Conservation (phyloP, 2,888 invertebrate species). For the Isotomurus palustris region DNA sequence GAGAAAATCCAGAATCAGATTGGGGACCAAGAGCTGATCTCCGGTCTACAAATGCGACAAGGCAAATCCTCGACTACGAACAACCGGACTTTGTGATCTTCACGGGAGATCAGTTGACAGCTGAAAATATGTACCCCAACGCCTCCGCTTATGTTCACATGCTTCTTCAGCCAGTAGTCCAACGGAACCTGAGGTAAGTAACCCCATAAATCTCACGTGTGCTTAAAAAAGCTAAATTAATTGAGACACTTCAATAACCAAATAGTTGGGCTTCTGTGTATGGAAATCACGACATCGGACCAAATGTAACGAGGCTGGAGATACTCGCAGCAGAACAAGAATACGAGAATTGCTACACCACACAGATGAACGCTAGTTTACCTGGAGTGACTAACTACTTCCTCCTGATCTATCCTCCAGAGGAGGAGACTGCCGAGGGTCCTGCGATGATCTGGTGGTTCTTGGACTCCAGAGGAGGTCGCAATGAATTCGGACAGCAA, state of each 20-base stretch:
- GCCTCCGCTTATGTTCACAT: conserved; percentile 28
- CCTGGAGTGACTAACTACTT: conserved; percentile 34
- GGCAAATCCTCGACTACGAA: conserved; percentile 21
- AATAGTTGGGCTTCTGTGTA: conserved; percentile 34
- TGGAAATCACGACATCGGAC: conserved; percentile 36
- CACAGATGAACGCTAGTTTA: conserved; percentile 8
- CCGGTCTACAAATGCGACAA: conserved; percentile 19
- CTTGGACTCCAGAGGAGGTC: conserved; percentile 31
- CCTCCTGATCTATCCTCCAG: conserved; percentile 21
- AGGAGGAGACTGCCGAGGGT: neutral
- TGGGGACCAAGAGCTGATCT: conserved; percentile 25
- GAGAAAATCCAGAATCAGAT: conserved; percentile 22
- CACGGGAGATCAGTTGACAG: conserved; percentile 34
- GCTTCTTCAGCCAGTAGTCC: conserved; percentile 24
- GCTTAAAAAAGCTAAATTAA: neutral
- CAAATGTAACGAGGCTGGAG: conserved; percentile 29
- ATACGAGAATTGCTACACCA: conserved; percentile 28
- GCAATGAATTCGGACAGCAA: conserved; percentile 22
- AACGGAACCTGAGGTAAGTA: conserved; percentile 17
- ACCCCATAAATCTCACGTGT: neutral
- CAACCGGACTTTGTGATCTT: conserved; percentile 29
- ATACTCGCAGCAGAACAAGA: conserved; percentile 23
- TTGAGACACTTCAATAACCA: neutral
- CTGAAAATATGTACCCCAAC: conserved; percentile 32
- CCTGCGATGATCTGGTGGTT: conserved; percentile 37